Conservation (phyloP, 2,888 invertebrate species). For the Callinectes sapidus region DNA sequence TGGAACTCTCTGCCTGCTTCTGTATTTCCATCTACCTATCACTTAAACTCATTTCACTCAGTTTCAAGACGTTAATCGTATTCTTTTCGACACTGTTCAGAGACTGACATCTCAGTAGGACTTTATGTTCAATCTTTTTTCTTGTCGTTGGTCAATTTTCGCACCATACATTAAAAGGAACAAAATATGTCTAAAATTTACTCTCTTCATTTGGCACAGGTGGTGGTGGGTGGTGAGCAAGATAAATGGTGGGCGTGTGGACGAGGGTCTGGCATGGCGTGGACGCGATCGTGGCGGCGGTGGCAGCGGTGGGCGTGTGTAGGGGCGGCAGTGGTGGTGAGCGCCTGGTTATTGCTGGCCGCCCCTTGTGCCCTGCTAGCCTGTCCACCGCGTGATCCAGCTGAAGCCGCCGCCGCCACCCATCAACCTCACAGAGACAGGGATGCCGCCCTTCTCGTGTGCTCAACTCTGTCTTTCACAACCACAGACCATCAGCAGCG, state of each 20-base stretch:
- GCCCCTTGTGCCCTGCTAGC: conserved; percentile 65
- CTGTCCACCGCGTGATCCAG: conserved; percentile 56
- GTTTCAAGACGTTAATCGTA: no score
- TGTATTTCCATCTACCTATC: no score
- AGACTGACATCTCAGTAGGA: no score
- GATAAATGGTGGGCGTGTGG: conserved; percentile 59
- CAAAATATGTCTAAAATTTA: background rate
- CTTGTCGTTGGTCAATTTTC: no score
- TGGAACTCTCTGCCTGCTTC: no score
- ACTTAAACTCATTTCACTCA: no score
- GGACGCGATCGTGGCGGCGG: conserved; percentile 64
- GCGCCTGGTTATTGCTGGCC: conserved; percentile 63
- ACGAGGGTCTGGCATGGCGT: conserved; percentile 55
- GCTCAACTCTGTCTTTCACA: conserved; percentile 45
- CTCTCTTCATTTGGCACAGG: conserved; percentile 43
- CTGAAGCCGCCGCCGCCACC: background rate
- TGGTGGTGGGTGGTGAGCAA: conserved; percentile 51
- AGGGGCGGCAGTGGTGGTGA: conserved; percentile 52
- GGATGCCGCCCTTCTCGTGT: conserved; percentile 49
- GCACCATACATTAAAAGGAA: no score
- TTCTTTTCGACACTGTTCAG: no score
- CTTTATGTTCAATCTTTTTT: no score
- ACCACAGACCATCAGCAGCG: conserved; percentile 17
- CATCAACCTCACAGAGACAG: conserved; percentile 17
- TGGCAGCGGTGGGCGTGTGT: conserved; percentile 65